These are phyloP conservation scores for Drosophila recens DNA, from an alignment of 2,888 invertebrate genomes.

Conservation along the genomic window DNA sequence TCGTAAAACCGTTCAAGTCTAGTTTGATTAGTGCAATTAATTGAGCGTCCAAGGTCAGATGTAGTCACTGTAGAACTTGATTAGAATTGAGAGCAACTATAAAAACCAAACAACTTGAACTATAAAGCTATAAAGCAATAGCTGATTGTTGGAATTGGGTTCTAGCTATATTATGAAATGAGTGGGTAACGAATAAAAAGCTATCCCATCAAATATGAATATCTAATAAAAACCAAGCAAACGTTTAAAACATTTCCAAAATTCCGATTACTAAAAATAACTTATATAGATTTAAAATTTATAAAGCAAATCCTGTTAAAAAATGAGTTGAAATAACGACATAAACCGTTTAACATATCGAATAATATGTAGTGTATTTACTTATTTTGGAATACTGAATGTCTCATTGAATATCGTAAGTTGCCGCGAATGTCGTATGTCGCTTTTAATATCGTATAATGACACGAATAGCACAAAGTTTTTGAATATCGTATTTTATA, in stretches of 20 bases:
- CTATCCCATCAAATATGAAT: neutral
- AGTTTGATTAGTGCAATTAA: constrained; percentile 59
- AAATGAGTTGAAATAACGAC: too few species aligned
- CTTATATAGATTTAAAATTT: too few species aligned
- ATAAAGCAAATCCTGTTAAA: neutral
- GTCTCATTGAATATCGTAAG: too few species aligned
- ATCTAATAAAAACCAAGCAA: too few species aligned
- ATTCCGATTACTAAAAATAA: neutral
- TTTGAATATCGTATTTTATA: neutral
- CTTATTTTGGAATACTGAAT: neutral
- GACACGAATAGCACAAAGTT: neutral
- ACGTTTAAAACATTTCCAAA: neutral
- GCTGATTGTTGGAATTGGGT: too few species aligned
- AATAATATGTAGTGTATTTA: too few species aligned
- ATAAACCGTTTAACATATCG: too few species aligned
- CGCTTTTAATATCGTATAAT: neutral
- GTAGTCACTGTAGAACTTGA: constrained; percentile 3
- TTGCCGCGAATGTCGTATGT: neutral
- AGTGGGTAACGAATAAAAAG: neutral
- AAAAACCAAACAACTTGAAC: neutral
- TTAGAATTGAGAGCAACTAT: constrained; percentile 6
- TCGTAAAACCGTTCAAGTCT: constrained; percentile 54
- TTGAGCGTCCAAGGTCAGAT: constrained; percentile 58
- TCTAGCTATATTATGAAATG: too few species aligned
- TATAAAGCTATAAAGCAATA: neutral